These are phyloP conservation scores for Heliconius hermathena DNA, from an alignment of 1,140 invertebrate genomes.

Conservation along the genomic window DNA sequence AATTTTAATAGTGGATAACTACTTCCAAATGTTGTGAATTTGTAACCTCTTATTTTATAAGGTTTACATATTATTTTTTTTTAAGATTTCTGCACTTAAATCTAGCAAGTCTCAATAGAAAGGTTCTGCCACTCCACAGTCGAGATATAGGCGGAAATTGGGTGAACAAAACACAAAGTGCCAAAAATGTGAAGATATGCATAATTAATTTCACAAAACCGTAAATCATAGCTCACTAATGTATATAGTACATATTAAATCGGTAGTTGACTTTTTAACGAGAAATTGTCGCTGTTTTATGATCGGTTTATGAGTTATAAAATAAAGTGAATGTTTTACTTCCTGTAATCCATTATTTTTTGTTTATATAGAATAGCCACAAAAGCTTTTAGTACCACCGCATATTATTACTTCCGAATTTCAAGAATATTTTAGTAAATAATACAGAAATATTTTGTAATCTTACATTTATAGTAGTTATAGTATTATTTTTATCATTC, in stretches of 20 bases:
- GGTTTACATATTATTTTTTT: too few species aligned
- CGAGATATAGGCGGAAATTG: too few species aligned
- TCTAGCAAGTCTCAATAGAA: too few species aligned
- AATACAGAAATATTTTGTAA: too few species aligned
- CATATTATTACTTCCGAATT: conserved; percentile 5
- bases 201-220: background rate
- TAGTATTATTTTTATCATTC: too few species aligned
- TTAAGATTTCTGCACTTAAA: too few species aligned
- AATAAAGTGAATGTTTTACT: conserved; percentile 27
- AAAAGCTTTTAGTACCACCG: background rate
- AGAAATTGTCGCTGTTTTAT: conserved; percentile 27
- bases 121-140: too few species aligned
- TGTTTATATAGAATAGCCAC: conserved; percentile 2
- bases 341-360: conserved; percentile 23
- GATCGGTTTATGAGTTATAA: conserved; percentile 25
- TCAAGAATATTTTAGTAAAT: background rate
- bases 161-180: background rate
- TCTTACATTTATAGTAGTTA: too few species aligned
- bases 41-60: too few species aligned
- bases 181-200: background rate
- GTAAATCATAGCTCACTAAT: background rate
- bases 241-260: background rate
- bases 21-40: too few species aligned
- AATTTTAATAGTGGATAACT: too few species aligned
- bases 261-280: conserved; percentile 10